Evolutionary conservation across 2,797 vertebrate species (phyloP).

Genomic region (Clarias fuscus): DNA sequence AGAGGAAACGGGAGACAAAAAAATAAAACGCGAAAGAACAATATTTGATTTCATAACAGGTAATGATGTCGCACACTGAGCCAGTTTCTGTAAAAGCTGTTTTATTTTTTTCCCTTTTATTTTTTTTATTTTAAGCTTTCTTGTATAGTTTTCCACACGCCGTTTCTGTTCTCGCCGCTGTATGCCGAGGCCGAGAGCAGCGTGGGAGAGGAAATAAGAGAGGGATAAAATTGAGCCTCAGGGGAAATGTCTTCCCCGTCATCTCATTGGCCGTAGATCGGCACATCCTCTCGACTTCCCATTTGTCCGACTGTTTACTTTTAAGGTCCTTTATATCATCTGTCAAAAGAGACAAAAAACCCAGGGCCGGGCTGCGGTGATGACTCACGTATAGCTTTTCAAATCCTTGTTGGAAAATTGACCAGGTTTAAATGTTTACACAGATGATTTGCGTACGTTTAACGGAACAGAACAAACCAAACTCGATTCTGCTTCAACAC

Average conservation of each 20-base stretch:
- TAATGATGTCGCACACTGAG: background rate
- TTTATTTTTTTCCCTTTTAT: too few species aligned
- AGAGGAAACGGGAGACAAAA: slow-evolving; percentile 42
- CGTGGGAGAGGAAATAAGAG: slow-evolving; percentile 49
- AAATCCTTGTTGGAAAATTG: background rate
- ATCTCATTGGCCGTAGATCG: slow-evolving; percentile 62
- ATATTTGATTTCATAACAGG: background rate
- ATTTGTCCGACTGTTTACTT: slow-evolving; percentile 62
- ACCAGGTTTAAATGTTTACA: background rate
- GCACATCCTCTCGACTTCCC: slow-evolving; percentile 50
- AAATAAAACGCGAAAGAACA: background rate
- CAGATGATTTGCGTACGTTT: background rate
- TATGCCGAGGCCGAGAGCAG: slow-evolving; percentile 37
- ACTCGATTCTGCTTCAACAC: too few species aligned
- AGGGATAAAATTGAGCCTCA: slow-evolving; percentile 56
- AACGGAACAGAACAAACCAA: background rate
- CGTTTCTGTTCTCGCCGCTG: background rate
- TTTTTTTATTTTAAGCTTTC: background rate
- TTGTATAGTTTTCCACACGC: background rate
- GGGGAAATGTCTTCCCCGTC: slow-evolving; percentile 58
- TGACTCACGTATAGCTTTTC: slow-evolving; percentile 46
- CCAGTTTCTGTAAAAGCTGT: background rate
- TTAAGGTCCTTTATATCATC: slow-evolving; percentile 53
- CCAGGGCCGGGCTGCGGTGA: slow-evolving; percentile 50
- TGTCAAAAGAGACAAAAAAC: slow-evolving; percentile 65